Conservation (phyloP, 1,140 invertebrate species). For the Adelges cooleyi region DNA sequence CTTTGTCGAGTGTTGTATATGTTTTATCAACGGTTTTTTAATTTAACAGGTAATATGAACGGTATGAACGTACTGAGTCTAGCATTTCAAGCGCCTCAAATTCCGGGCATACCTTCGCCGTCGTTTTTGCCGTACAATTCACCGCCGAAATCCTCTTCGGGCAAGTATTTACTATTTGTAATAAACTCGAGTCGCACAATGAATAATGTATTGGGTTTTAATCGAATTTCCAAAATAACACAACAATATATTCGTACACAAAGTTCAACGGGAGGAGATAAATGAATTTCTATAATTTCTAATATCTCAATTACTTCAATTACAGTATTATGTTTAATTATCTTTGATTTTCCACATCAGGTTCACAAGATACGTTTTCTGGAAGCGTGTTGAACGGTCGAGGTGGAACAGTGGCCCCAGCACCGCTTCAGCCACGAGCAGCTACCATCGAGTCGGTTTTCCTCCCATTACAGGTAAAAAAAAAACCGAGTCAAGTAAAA, state of each 20-base stretch:
- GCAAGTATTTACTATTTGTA: background rate
- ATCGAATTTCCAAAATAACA: no score
- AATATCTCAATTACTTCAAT: no score
- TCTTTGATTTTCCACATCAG: background rate
- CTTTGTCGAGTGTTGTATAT: no score
- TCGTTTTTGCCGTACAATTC: conserved; percentile 15
- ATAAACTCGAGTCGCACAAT: no score
- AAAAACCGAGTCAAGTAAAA: background rate
- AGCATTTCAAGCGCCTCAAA: conserved; percentile 15
- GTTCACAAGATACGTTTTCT: background rate
- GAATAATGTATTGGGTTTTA: no score
- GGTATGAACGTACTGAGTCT: conserved; percentile 23
- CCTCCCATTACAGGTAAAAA: conserved; percentile 33
- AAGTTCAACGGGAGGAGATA: no score
- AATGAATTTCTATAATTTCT: no score
- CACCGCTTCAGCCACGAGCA: conserved; percentile 50
- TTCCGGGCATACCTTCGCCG: conserved; percentile 3
- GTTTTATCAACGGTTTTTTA: no score
- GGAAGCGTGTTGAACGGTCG: conserved; percentile 10
- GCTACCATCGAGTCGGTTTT: conserved; percentile 49
- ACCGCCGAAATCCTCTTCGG: background rate
- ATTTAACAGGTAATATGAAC: conserved; percentile 16
- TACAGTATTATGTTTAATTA: no score
- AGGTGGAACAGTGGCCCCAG: conserved; percentile 34
- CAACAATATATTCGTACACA: no score